Evolutionary conservation across 2,797 vertebrate species (phyloP).

Genomic region (Acanthurus leucopareius): DNA sequence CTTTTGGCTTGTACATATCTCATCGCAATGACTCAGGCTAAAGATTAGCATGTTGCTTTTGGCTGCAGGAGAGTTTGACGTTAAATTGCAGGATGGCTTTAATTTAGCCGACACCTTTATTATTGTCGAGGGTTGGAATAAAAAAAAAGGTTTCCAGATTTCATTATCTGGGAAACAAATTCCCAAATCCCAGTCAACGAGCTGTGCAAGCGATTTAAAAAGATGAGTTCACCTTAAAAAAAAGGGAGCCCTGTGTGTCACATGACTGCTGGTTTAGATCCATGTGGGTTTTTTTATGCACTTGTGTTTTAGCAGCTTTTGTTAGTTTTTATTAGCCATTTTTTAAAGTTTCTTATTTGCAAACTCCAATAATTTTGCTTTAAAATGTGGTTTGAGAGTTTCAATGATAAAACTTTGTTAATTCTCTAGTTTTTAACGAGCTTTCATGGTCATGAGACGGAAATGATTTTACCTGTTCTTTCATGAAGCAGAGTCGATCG

Average conservation of each 20-base stretch:
- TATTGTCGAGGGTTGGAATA: slow-evolving; percentile 22
- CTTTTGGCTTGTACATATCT: background rate
- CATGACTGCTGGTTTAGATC: slow-evolving; percentile 23
- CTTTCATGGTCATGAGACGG: background rate
- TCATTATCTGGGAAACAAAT: slow-evolving; percentile 47
- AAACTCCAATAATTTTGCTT: no score
- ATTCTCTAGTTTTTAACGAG: no score
- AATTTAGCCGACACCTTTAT: slow-evolving; percentile 58
- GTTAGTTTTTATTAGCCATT: no score
- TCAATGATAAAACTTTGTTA: no score
- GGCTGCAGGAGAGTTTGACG: slow-evolving; percentile 30
- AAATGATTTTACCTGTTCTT: slow-evolving; percentile 92
- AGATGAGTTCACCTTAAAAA: slow-evolving; percentile 37
- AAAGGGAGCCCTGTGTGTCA: background rate
- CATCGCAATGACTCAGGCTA: slow-evolving; percentile 40
- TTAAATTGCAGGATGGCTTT: slow-evolving; percentile 49
- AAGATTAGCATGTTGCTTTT: slow-evolving; percentile 64
- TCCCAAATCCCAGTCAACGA: slow-evolving; percentile 54
- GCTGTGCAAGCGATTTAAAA: slow-evolving; percentile 33
- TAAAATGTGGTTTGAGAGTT: no score
- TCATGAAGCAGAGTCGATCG: slow-evolving; percentile 95
- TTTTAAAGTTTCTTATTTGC: no score
- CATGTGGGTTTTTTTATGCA: background rate
- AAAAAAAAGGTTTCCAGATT: slow-evolving; percentile 23
- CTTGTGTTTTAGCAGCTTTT: no score